Evolutionary conservation across 2,797 vertebrate genomes (phyloP).

Genomic region (Petrocephalus sullivani): DNA sequence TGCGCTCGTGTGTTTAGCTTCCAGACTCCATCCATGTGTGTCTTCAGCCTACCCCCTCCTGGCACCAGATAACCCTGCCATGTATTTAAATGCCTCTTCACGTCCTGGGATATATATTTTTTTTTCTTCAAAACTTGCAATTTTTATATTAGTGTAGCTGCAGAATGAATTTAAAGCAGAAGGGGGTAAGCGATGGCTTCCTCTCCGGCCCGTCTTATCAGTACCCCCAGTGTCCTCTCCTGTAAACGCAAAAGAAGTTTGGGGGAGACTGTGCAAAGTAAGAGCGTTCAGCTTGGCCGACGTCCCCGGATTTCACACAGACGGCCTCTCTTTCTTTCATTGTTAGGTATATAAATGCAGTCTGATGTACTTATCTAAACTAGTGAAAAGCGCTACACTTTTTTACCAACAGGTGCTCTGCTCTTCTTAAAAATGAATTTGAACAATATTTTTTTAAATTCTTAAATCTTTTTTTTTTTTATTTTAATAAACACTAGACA

Average conservation of each 20-base stretch:
- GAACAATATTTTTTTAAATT: background rate
- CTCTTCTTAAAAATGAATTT: background rate
- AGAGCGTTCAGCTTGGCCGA: conserved; percentile 4
- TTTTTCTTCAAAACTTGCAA: conserved; percentile 12
- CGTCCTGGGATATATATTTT: background rate
- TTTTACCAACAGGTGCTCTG: background rate
- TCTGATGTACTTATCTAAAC: background rate
- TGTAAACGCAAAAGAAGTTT: conserved; percentile 13
- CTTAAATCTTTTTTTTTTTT: background rate
- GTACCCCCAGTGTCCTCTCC: background rate
- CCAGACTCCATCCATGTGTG: conserved; percentile 6
- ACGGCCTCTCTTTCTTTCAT: background rate
- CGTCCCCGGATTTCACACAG: background rate
- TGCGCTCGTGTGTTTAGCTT: background rate
- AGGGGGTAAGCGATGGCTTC: background rate
- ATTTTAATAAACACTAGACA: background rate
- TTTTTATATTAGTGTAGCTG: conserved; percentile 11
- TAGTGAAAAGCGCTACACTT: conserved; percentile 3
- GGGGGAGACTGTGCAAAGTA: conserved; percentile 1
- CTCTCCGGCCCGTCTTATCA: conserved; percentile 7
- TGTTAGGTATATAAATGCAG: conserved; percentile 7
- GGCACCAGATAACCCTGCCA: conserved; percentile 23
- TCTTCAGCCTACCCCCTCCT: conserved; percentile 19
- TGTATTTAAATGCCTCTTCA: conserved; percentile 21
- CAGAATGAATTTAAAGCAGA: conserved; percentile 17